Evolutionary conservation across 2,797 vertebrate species (phyloP).

Genomic region (Falco biarmicus): DNA sequence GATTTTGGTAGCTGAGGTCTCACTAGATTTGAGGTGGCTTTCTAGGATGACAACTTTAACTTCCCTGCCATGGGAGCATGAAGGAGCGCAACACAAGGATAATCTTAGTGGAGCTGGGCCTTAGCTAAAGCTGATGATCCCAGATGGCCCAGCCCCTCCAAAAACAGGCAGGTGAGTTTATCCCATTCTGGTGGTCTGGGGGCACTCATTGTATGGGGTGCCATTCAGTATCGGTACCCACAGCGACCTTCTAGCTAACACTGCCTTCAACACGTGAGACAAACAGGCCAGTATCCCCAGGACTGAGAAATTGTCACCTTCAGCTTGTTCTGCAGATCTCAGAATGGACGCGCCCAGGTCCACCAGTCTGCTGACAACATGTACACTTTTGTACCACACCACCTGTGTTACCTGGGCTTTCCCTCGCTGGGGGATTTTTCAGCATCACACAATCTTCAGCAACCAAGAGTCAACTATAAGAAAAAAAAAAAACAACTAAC

Average conservation of each 20-base stretch:
- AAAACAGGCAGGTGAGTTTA: neutral
- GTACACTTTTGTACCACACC: neutral
- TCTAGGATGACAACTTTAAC: neutral
- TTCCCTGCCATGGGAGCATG: neutral
- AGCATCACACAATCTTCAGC: neutral
- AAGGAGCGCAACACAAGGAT: neutral
- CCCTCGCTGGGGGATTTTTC: neutral
- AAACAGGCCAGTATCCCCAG: neutral
- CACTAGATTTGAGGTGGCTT: neutral
- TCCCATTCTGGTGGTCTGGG: neutral
- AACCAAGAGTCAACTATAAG: neutral
- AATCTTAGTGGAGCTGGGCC: fast-evolving
- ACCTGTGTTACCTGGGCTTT: neutral
- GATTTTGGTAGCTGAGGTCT: neutral
- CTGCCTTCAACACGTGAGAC: neutral
- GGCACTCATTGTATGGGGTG: neutral
- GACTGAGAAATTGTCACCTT: fast-evolving
- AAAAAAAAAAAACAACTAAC: neutral
- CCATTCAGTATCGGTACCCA: neutral
- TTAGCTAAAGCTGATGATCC: neutral
- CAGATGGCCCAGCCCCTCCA: neutral
- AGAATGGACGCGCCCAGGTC: neutral
- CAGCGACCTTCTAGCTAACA: neutral
- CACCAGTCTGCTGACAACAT: neutral
- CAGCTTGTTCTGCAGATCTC: neutral